Percentiles rank a stretch among this genome's conserved stretches.
phyloP scores from a whole-genome alignment of 2,113 vertebrate species.

The Gymnocephalus cernua region DNA sequence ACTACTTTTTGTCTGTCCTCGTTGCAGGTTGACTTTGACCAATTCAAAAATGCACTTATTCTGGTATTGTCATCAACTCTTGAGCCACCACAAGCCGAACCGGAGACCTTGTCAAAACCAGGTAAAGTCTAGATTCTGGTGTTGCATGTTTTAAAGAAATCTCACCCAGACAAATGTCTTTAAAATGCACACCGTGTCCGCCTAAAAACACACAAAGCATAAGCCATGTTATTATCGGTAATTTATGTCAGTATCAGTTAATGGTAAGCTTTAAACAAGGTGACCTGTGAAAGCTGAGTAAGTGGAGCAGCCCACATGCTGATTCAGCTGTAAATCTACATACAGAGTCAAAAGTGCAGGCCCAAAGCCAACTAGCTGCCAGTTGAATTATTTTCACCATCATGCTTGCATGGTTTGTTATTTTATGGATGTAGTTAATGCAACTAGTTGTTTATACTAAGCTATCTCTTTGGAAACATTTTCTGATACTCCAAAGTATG shows the following conservation, averaged over 20 bases:
- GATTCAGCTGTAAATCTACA: slow-evolving; percentile 49
- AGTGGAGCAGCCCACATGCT: slow-evolving; percentile 30
- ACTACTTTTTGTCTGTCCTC: not conserved
- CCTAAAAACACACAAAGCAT: not conserved
- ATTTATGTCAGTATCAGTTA: not conserved
- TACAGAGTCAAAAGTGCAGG: slow-evolving; percentile 6
- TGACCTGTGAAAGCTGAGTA: slow-evolving; percentile 5
- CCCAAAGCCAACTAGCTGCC: slow-evolving; percentile 43
- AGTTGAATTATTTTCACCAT: slow-evolving; percentile 24
- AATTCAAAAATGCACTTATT: slow-evolving; percentile 96
- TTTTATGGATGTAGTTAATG: not conserved
- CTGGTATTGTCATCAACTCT: slow-evolving; percentile 87
- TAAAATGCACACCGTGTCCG: not conserved
- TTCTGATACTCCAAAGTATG: not conserved
- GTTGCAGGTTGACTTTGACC: slow-evolving; percentile 92
- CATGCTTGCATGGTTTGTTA: not conserved
- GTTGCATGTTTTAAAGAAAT: not conserved
- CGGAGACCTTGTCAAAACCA: slow-evolving; percentile 85
- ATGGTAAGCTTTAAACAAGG: slow-evolving; percentile 15
- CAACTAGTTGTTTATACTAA: not conserved
- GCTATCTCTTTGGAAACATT: not conserved
- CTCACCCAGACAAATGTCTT: not conserved
- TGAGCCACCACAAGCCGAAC: slow-evolving; percentile 79
- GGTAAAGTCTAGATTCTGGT: slow-evolving; percentile 80
- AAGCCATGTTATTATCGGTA: not conserved